These are phyloP conservation scores for Orthosia gothica DNA, from an alignment of 2,888 invertebrate species.

Conservation along the genomic window DNA sequence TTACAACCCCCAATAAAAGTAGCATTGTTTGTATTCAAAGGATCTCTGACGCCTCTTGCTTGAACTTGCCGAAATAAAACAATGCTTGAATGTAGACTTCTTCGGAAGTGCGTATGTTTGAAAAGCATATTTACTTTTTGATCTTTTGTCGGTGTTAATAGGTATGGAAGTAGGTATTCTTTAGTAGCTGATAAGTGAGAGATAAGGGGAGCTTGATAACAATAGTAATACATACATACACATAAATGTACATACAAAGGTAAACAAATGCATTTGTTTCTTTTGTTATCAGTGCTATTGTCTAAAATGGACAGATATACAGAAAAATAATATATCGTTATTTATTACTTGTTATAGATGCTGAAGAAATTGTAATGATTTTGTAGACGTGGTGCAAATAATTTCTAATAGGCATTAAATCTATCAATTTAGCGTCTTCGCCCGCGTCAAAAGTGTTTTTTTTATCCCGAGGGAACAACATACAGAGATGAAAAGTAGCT, in stretches of 20 bases:
- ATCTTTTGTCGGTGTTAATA: slow-evolving; percentile 15
- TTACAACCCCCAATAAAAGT: slow-evolving; percentile 81
- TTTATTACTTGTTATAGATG: not conserved
- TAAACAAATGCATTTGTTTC: not conserved
- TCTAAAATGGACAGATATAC: not conserved
- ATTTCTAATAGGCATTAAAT: not conserved
- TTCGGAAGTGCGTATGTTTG: slow-evolving; percentile 40
- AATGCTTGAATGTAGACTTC: slow-evolving; percentile 34
- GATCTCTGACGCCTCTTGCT: slow-evolving; percentile 83
- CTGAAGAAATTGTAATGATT: not conserved
- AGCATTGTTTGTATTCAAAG: slow-evolving; percentile 80
- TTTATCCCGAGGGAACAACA: too few species aligned
- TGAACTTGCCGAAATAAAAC: slow-evolving; percentile 66
- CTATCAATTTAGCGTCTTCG: not conserved
- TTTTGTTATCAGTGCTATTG: not conserved
- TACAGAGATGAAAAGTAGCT: too few species aligned
- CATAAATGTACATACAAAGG: too few species aligned
- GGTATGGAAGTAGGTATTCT: slow-evolving; percentile 14
- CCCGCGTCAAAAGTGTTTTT: too few species aligned
- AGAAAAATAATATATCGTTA: too few species aligned
- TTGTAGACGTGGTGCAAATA: not conserved
- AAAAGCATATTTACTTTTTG: slow-evolving; percentile 13
- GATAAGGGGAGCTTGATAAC: slow-evolving; percentile 27
- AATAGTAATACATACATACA: not conserved
- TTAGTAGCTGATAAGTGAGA: slow-evolving; percentile 34